Evolutionary conservation across 2,797 vertebrate species (phyloP).

Genomic region (Enteromius mattozi): DNA sequence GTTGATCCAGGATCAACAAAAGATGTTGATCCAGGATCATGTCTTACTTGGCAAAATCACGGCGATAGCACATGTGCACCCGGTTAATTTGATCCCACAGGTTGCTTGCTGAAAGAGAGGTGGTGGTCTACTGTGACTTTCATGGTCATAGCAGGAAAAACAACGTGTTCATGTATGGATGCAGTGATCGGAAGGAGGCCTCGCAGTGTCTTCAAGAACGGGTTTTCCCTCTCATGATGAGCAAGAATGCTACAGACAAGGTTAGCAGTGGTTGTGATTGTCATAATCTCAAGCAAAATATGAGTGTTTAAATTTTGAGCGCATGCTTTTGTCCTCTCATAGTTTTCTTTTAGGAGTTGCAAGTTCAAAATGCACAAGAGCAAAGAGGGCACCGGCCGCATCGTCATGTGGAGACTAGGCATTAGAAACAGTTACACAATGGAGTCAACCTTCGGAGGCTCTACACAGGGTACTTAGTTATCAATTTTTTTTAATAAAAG

Average conservation of each 20-base stretch:
- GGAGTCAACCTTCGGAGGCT: slow-evolving; percentile 91
- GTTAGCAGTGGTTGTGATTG: slow-evolving; percentile 65
- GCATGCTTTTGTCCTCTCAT: slow-evolving; percentile 27
- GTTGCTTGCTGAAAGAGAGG: slow-evolving; percentile 83
- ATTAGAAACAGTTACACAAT: slow-evolving; percentile 93
- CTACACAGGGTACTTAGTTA: slow-evolving; percentile 82
- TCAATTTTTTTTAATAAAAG: neutral
- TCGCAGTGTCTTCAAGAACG: slow-evolving; percentile 78
- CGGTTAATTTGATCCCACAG: slow-evolving; percentile 68
- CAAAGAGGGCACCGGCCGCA: slow-evolving; percentile 90
- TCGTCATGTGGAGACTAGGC: slow-evolving; percentile 92
- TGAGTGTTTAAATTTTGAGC: neutral
- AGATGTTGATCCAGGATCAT: too few relatives aligned
- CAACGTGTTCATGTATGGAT: slow-evolving; percentile 95
- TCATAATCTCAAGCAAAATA: neutral
- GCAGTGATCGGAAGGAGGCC: slow-evolving; percentile 64
- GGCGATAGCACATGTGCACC: neutral
- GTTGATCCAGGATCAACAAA: too few relatives aligned
- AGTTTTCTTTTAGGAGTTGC: slow-evolving; percentile 94
- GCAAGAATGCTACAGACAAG: slow-evolving; percentile 90
- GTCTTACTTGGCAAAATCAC: too few relatives aligned
- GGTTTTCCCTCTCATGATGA: slow-evolving; percentile 94
- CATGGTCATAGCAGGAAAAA: slow-evolving; percentile 94
- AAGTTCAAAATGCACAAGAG: slow-evolving; percentile 92
- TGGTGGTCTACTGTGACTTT: slow-evolving; percentile 92